These are phyloP conservation scores for Salvator merianae DNA, from an alignment of 2,113 vertebrate species.

Conservation along the genomic window DNA sequence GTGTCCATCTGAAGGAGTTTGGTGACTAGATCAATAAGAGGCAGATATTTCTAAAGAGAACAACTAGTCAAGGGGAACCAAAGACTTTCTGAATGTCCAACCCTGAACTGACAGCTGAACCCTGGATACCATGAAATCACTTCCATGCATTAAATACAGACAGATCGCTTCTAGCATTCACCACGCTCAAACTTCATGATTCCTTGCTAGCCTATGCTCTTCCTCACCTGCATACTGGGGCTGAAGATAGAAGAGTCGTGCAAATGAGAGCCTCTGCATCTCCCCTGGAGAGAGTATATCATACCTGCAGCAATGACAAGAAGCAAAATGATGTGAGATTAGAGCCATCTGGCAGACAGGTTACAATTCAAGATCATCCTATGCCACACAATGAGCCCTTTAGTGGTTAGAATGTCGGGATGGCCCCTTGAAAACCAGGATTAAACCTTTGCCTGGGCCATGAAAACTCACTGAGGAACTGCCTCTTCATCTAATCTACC, in stretches of 20 bases:
- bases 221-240: constrained; percentile 91
- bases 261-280: constrained; percentile 94
- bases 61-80: background rate
- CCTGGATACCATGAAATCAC: background rate
- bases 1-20: background rate
- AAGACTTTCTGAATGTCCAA: background rate
- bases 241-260: constrained; percentile 95
- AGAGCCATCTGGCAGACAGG: background rate
- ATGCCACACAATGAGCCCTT: background rate
- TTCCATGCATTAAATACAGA: background rate
- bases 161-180: background rate
- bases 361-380: background rate
- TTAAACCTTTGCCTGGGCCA: too few relatives aligned
- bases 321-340: constrained; percentile 14
- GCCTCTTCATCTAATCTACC: too few relatives aligned
- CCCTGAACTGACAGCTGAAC: background rate
- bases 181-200: background rate
- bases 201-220: background rate
- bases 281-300: constrained; percentile 95
- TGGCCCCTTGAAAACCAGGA: background rate
- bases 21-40: background rate
- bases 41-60: background rate
- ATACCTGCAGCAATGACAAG: constrained; percentile 77
- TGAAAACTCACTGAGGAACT: too few relatives aligned
- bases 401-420: too few relatives aligned